phyloP scores from a whole-genome alignment of 2,888 invertebrate species.

The Julus scanicus region DNA sequence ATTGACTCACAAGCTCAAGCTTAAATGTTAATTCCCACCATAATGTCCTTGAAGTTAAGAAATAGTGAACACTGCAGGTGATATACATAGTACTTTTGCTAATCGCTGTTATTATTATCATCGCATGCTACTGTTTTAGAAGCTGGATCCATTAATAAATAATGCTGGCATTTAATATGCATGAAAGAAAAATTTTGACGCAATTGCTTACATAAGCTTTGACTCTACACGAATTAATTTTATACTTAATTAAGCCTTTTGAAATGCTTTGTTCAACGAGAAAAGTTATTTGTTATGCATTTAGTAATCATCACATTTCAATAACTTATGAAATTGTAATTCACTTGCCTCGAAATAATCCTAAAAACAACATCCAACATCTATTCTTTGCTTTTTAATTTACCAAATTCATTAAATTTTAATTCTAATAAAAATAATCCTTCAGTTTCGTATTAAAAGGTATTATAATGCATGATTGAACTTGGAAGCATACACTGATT shows the following conservation, averaged over 20 bases:
- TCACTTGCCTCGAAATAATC: too few relatives aligned
- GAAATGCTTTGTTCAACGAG: too few relatives aligned
- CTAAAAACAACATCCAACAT: too few relatives aligned
- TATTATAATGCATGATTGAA: too few relatives aligned
- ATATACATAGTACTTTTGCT: not conserved
- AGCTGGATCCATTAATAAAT: slow-evolving; percentile 1
- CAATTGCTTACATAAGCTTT: not conserved
- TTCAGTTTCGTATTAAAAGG: too few relatives aligned
- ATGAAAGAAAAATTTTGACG: not conserved
- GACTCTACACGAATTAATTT: not conserved
- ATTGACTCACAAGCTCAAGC: not conserved
- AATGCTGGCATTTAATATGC: slow-evolving; percentile 12
- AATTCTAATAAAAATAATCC: too few relatives aligned
- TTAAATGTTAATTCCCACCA: slow-evolving; percentile 9
- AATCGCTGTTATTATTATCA: not conserved
- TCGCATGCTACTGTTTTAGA: not conserved
- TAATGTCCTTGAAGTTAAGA: not conserved
- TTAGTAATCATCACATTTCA: too few relatives aligned
- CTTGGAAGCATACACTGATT: too few relatives aligned
- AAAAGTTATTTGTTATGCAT: too few relatives aligned
- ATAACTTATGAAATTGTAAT: too few relatives aligned
- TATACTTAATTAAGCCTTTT: not conserved
- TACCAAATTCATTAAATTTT: too few relatives aligned
- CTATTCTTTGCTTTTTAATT: too few relatives aligned
- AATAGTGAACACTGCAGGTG: not conserved